Evolutionary conservation across 1,140 invertebrate genomes (phyloP), one percentile per base, ranked within the genome.

Genomic region (Mizuhopecten yessoensis): DNA sequence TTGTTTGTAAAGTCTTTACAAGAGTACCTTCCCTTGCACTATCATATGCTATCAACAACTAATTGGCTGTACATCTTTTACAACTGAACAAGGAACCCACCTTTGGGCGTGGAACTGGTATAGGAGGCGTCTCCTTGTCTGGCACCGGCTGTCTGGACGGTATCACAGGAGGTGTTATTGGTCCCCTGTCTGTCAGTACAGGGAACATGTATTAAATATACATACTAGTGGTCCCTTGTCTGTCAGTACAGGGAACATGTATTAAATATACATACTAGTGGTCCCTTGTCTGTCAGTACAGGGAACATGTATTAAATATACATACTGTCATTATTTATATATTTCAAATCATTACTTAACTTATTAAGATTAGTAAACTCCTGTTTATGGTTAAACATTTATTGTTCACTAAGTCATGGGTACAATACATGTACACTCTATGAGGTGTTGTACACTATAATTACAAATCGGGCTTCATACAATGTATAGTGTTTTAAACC

Each of bases 31-130:
- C n/a, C n/a, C n/a, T n/a, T n/a, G n/a, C n/a, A n/a, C n/a, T n/a
- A n/a, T n/a, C n/a, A n/a, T n/a, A n/a, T n/a, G n/a, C n/a, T n/a
- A n/a, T n/a, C n/a, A n/a, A n/a, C n/a, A n/a, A n/a, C n/a, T n/a
- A n/a, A n/a, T n/a, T n/a, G n/a, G n/a, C n/a, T n/a, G n/a, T n/a
- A n/a, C n/a, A n/a, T n/a, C n/a, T n/a, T n/a, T n/a, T n/a, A n/a
- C n/a, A n/a, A n/a, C n/a, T n/a, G n/a, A n/a, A n/a, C n/a, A n/a
- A 39, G 5, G 36, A 39, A 39, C 36, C 5, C 13, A 93, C 93
- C 90, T 91, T 91, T 17, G 88, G 39, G 34, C 93, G 88, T n/a
- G 90, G 92, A 15, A 90, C 87, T 29, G 93, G 93, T 29, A 93
- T 57, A 17, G 93, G 93, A 20, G 93, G 93, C 23, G 86, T 20